Evolutionary conservation across 1,140 invertebrate species (phyloP), one percentile per base, ranked within the genome.

Genomic region (Camponotus pennsylvanicus): DNA sequence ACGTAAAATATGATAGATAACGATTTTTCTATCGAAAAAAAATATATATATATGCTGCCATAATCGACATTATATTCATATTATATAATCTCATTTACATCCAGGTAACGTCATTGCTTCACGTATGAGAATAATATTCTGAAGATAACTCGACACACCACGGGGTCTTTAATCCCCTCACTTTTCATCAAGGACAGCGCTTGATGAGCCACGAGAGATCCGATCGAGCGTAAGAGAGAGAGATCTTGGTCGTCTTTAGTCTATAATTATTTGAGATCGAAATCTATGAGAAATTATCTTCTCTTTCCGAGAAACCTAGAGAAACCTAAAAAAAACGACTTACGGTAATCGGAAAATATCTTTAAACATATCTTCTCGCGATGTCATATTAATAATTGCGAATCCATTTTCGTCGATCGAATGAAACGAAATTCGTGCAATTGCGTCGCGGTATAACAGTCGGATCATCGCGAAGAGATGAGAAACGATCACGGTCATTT

Each of bases 121-220:
- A 32, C 0, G 11, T n/a, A 11, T 21, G 63, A 67, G 61, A 52
- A 83, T 61, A 49, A 73, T 45, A 34, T 61, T 13, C n/a, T 27
- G 18, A 75, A 4, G 18, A 82, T 32, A 79, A 40, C 27, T 45
- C 34, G 45, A 80, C 32, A 67, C 27, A 76, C 4, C 27, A 11
- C 21, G 11, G 11, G 27, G 37, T 83, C 55, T 75, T 61, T 40
- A 83, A 83, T 83, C 69, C 34, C 52, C 78, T 80, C 78, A 70
- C 78, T 80, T 80, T 49, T 49, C 57, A 32, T 49, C 55, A 83
- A 83, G 79, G 37, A 83, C 69, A 9, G 21, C 5, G 42, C 11
- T 83, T 61, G 45, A 73, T 61, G 27, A 42, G 15, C 21, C 21
- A 59, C 18, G 37, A 80, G 15, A 79, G 32, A 40, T 42, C 8